Percentiles rank a stretch among this genome's conserved stretches.
phyloP scores from a whole-genome alignment of 2,113 vertebrate genomes.

The Ctenodactylus gundi region DNA sequence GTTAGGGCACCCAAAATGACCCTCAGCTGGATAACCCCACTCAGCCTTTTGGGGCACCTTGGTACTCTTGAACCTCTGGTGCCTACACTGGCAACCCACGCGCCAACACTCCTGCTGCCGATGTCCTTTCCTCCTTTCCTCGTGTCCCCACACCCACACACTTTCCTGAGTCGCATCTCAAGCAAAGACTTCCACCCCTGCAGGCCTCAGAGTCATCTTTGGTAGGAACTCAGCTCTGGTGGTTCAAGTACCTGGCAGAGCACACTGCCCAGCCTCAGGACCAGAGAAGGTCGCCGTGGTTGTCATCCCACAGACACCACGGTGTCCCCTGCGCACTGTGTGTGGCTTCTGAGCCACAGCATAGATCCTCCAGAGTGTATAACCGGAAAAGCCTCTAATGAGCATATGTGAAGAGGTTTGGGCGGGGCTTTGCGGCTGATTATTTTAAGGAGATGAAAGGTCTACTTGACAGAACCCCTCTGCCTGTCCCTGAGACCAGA shows the following conservation, averaged over 20 bases:
- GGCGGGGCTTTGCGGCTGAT: neutral
- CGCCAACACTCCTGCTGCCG: neutral
- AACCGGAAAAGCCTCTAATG: neutral
- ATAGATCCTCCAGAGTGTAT: neutral
- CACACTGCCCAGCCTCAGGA: rapidly evolving
- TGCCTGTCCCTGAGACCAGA: neutral
- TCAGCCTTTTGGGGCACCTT: too few relatives aligned
- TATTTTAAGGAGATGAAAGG: neutral
- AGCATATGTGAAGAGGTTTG: neutral
- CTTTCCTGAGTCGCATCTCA: neutral
- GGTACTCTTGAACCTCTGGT: neutral
- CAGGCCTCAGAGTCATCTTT: neutral
- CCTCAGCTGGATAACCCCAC: too few relatives aligned
- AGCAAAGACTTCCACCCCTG: neutral
- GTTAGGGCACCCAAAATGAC: neutral
- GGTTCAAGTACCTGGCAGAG: neutral
- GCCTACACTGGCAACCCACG: neutral
- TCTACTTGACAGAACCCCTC: neutral
- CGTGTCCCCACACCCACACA: neutral
- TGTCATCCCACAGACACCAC: rapidly evolving
- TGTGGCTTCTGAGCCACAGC: neutral
- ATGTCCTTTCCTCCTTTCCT: neutral
- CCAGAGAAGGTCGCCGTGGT: rapidly evolving
- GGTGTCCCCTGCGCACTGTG: too few relatives aligned
- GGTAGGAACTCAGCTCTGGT: neutral